Base-by-base conservation (phyloP, 1,140 invertebrate species). In the Cotesia chilonis region DNA sequence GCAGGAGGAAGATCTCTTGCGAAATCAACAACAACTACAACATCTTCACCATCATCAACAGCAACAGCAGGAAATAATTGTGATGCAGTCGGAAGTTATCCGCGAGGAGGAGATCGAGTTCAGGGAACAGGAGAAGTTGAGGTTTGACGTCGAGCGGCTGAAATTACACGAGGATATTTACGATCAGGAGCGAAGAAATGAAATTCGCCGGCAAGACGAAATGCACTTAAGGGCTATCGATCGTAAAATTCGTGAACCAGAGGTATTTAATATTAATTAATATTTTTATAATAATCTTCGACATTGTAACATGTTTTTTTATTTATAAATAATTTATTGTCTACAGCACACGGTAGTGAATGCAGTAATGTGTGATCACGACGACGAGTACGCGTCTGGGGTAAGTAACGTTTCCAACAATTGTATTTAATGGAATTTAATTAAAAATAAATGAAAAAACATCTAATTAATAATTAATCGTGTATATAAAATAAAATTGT, bases 181-280 rank as follows among this genome's bases (percentile, higher is more conserved):
- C 41, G 79, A 78, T 41, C 78, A 79, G 54, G 83, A 82, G 57
- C 84, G 79, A 47, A 84, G 77, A 57, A 70, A 35, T 6, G 81
- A 82, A 37, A 74, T 75, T 47, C 78, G 83, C 51, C 74, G 79
- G 4, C 84, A 88, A 61, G 85, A 89, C 38, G 87, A 88, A 12
- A 80, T 83, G 60, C 83, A 86, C 74, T 85, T 90, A 47, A 84
- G 86, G 72, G 88, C 88, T 64, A 86, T 89, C 51, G 90, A 91
- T 74, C 88, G 85, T 70, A 88, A 89, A 78, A 89, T 90, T 75
- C 84, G 87, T 54, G 87, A 89, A 54, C 89, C 90, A 79, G 89
- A 90, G 80, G 88, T 89, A 76, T 67, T 74, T 71, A 14, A 10
- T 47, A 28, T 47, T 47, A 28, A 28, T 28, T 28, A 28, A 1